Base-by-base conservation (phyloP, 2,797 vertebrate genomes). In the Tenualosa ilisha region DNA sequence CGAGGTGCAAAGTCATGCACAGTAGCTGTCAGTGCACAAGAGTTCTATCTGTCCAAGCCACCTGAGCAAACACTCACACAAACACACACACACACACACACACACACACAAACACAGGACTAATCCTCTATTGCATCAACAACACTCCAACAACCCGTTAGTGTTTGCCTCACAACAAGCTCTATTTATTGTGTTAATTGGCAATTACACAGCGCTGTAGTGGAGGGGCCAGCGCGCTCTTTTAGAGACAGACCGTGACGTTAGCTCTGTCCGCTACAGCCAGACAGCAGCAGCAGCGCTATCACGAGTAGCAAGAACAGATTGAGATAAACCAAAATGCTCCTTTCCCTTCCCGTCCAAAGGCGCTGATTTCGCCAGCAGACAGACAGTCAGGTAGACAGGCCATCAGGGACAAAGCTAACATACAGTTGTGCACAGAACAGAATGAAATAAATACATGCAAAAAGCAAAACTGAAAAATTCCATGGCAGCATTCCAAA, bases 231-330 rank as follows among this genome's bases (percentile, higher is more conserved):
- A 6, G 13, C 26, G 12, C 13, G 65, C 65, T 72, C 26, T 37
- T 72, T 72, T 40, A 72, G 65, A 72, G 40, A 72, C 65, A 72
- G 65, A 72, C 65, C 12, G 65, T 72, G 65, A 72, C 65, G 13
- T 11, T 72, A 9, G 37, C 17, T 31, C 65, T 72, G 65, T 72
- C 65, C 31, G 31, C 65, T 72, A 40, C 65, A 3, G 9, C 12
- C 65, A 40, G 59, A 6, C 46, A 26, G 26, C 59, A 22, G 59
- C 61, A 65, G 7, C n/a, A 65, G 3, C 54, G 4, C 15, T 56
- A 65, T 24, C 17, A 65, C 1, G 3, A n/a, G 61, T 6, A 65
- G 61, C n/a, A 12, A 8, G 61, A 31, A 56, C 54, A 56, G 54
- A 22, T 20, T 20, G 15, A 56, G 54, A 22, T 56, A 56, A 20